Conservation (phyloP, 2,888 invertebrate species). For the Creontiades dilutus region DNA sequence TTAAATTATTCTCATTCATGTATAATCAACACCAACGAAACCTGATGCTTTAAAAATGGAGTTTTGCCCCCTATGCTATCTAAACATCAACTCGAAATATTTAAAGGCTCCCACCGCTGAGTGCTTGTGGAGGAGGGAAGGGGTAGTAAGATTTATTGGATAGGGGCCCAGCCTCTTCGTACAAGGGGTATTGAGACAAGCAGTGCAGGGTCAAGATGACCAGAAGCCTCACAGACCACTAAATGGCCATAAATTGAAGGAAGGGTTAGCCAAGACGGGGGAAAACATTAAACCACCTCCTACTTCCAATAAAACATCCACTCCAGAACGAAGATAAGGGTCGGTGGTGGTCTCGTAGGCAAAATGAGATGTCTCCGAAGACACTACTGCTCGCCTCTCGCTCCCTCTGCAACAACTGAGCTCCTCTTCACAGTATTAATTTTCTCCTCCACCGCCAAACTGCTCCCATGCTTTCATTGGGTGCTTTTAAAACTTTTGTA, state of each 20-base stretch:
- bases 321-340: conserved; percentile 34
- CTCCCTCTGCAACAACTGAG: neutral
- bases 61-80: too few species aligned
- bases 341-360: neutral
- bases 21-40: too few species aligned
- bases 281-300: conserved; percentile 6
- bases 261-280: neutral
- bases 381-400: conserved; percentile 2
- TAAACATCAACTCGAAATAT: neutral
- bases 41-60: too few species aligned
- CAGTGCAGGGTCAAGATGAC: conserved; percentile 54
- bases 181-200: conserved; percentile 22
- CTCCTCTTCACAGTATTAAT: neutral
- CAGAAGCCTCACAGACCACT: conserved; percentile 52
- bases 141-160: conserved; percentile 6
- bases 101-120: neutral
- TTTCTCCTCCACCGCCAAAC: neutral
- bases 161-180: conserved; percentile 1
- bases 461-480: too few species aligned
- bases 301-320: conserved; percentile 49
- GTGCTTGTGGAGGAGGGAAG: neutral
- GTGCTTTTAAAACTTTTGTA: too few species aligned
- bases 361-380: conserved; percentile 50
- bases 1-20: too few species aligned
- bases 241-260: conserved; percentile 67